These are phyloP conservation scores for Anadara kagoshimensis DNA, from an alignment of 1,140 invertebrate genomes.

Conservation along the genomic window DNA sequence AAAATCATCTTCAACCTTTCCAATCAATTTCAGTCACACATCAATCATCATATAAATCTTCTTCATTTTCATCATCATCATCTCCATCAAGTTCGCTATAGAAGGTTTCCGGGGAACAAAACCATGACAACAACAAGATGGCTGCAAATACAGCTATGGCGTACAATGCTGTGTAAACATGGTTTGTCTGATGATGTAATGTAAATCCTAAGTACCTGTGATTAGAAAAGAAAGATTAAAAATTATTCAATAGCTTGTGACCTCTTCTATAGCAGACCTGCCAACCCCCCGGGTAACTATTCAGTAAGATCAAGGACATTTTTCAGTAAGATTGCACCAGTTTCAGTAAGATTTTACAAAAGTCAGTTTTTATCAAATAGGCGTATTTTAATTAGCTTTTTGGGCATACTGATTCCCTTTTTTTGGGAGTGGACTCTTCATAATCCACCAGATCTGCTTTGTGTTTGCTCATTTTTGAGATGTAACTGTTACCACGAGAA, in stretches of 20 bases:
- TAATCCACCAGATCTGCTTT: no score
- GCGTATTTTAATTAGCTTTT: no score
- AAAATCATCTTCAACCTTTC: no score
- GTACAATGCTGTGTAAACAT: conserved; percentile 56
- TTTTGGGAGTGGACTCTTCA: no score
- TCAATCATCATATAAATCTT: not conserved
- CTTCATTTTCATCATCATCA: conserved; percentile 8
- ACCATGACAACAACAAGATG: conserved; percentile 49
- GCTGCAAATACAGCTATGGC: conserved; percentile 49
- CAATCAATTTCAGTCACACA: not conserved
- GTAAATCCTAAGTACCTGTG: conserved; percentile 63
- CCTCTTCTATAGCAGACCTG: not conserved
- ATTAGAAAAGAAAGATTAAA: conserved; percentile 11
- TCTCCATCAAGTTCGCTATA: conserved; percentile 15
- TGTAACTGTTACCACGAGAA: no score
- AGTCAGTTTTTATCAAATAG: no score
- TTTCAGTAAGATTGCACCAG: no score
- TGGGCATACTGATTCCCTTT: no score
- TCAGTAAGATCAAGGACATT: no score
- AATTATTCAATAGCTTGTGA: not conserved
- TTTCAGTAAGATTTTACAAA: no score
- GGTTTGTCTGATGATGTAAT: conserved; percentile 54
- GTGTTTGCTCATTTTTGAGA: no score
- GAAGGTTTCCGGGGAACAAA: conserved; percentile 28
- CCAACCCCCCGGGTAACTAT: no score